Evolutionary conservation across 2,113 vertebrate species (phyloP).

Genomic region (Oreochromis niloticus): DNA sequence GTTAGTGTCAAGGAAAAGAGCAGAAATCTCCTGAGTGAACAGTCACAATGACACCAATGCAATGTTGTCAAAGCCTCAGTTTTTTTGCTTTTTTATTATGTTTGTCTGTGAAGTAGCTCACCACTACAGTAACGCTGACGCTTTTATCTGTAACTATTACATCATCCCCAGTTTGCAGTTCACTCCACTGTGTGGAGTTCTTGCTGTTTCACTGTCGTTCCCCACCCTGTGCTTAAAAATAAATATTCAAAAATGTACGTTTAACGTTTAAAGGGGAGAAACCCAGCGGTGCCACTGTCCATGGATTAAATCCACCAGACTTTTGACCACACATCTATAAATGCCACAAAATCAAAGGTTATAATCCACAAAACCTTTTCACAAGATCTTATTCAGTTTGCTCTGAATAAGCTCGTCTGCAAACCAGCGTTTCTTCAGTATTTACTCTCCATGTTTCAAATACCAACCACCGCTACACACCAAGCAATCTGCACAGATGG

Average conservation of each 20-base stretch:
- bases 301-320: background rate
- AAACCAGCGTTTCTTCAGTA: background rate
- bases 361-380: background rate
- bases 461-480: background rate
- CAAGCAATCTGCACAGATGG: background rate
- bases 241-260: background rate
- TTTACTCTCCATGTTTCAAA: background rate
- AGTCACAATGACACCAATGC: background rate
- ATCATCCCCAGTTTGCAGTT: background rate
- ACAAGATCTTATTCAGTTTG: background rate
- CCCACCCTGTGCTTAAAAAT: background rate
- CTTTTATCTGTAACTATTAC: background rate
- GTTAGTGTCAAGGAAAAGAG: background rate
- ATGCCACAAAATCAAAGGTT: background rate
- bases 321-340: background rate
- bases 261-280: background rate
- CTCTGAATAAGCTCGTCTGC: background rate
- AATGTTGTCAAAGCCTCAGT: background rate
- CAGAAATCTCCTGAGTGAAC: background rate
- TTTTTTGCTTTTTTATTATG: background rate
- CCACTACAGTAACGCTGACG: background rate
- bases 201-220: background rate
- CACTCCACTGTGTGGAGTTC: background rate
- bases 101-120: background rate
- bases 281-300: background rate